Percentiles rank a stretch among this genome's conserved stretches.
Evolutionary conservation across 2,888 invertebrate species (phyloP).

Genomic region (Emmelina monodactyla): DNA sequence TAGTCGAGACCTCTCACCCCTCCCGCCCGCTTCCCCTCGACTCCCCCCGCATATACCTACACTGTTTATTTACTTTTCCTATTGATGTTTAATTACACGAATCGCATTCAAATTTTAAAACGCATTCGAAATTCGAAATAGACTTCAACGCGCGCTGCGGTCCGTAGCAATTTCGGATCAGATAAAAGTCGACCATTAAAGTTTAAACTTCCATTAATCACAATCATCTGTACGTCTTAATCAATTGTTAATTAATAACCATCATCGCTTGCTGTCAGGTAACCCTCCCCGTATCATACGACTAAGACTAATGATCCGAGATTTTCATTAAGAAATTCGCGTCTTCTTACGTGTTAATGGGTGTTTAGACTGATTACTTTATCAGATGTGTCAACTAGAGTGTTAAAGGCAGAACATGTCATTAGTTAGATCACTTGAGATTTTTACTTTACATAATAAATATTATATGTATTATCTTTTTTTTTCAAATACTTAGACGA

Average conservation of each 20-base stretch:
- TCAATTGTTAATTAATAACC: constrained; percentile 21
- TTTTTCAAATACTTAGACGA: no score
- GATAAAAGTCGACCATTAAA: constrained; percentile 16
- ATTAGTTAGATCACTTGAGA: no score
- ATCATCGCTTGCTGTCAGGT: constrained; percentile 35
- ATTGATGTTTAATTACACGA: constrained; percentile 66
- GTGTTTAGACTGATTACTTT: constrained; percentile 50
- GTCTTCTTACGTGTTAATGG: constrained; percentile 51
- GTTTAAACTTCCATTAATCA: constrained; percentile 30
- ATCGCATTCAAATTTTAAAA: constrained; percentile 37
- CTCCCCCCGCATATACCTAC: constrained; percentile 49
- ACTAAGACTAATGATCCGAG: constrained; percentile 46
- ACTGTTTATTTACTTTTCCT: constrained; percentile 66
- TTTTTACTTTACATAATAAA: no score
- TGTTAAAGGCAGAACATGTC: constrained; percentile 7
- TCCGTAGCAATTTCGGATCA: background rate
- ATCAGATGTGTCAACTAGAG: constrained; percentile 24
- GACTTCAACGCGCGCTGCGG: constrained; percentile 17
- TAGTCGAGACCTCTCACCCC: constrained; percentile 59
- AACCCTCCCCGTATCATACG: constrained; percentile 42
- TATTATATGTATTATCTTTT: no score
- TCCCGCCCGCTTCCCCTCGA: constrained; percentile 41
- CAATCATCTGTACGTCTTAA: constrained; percentile 20
- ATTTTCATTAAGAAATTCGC: constrained; percentile 66
- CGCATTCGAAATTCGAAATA: constrained; percentile 4